Evolutionary conservation across 2,888 invertebrate species (phyloP).

Genomic region (Meandrusa payeni): DNA sequence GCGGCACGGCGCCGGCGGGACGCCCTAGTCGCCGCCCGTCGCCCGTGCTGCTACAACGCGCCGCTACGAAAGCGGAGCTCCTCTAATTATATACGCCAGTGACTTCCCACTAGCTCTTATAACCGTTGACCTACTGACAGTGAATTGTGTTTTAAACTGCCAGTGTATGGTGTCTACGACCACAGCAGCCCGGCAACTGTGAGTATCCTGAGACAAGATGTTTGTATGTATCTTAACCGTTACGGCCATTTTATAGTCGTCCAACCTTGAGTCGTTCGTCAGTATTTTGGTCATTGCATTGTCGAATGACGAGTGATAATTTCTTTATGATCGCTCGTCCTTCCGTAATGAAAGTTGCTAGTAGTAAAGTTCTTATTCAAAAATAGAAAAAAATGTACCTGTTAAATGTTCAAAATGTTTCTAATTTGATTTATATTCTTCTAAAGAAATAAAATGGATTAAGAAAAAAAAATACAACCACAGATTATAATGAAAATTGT

Average conservation of each 20-base stretch:
- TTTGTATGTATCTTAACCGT: conserved; percentile 57
- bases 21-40: conserved; percentile 69
- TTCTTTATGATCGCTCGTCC: conserved; percentile 34
- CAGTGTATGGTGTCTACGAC: conserved; percentile 41
- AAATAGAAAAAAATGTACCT: conserved; percentile 39
- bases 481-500: conserved; percentile 22
- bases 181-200: conserved; percentile 35
- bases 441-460: too few species aligned
- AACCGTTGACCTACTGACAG: conserved; percentile 63
- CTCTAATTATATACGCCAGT: conserved; percentile 68
- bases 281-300: conserved; percentile 69
- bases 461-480: too few species aligned
- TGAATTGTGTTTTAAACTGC: conserved; percentile 55
- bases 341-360: conserved; percentile 29
- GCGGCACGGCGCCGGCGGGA: conserved; percentile 67
- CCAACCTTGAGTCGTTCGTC: conserved; percentile 66
- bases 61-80: conserved; percentile 44
- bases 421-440: too few species aligned
- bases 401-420: too few species aligned
- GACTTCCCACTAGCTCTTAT: conserved; percentile 43
- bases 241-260: conserved; percentile 72
- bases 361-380: conserved; percentile 34
- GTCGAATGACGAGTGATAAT: conserved; percentile 39
- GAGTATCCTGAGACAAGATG: conserved; percentile 43
- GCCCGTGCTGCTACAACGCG: conserved; percentile 54